phyloP scores from a whole-genome alignment of 2,113 vertebrate species.

The Sterrhoptilus dennistouni region DNA sequence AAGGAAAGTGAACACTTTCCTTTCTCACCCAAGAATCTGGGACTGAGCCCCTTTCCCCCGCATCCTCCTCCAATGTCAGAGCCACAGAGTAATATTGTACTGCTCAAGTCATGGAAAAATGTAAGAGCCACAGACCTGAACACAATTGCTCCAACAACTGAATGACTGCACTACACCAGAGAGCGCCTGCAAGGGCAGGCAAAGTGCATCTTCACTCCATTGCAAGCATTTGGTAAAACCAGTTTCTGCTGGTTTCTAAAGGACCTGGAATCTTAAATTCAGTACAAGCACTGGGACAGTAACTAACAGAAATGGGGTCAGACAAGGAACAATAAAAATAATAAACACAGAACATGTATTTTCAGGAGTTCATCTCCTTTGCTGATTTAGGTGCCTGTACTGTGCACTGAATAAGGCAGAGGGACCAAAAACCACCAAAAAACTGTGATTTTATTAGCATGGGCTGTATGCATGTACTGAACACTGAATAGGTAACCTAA shows the following conservation, averaged over 20 bases:
- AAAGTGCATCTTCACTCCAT: too few species aligned
- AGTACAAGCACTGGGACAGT: not conserved
- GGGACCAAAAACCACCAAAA: not conserved
- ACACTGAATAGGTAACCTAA: not conserved
- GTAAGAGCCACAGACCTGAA: not conserved
- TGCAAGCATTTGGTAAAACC: not conserved
- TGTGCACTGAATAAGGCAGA: not conserved
- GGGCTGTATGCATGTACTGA: not conserved
- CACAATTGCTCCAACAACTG: not conserved
- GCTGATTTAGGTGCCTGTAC: not conserved
- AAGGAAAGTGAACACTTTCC: not conserved
- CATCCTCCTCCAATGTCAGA: not conserved
- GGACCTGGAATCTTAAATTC: not conserved
- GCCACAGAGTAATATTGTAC: rapidly evolving
- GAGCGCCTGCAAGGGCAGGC: not conserved
- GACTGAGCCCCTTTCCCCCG: not conserved
- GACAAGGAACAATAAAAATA: not conserved
- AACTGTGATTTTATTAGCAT: not conserved
- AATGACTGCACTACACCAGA: not conserved
- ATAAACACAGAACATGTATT: not conserved
- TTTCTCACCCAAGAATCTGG: not conserved
- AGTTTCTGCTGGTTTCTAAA: not conserved
- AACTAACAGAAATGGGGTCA: not conserved
- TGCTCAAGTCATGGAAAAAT: not conserved
- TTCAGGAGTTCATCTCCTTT: not conserved